phyloP scores from a whole-genome alignment of 30 jellyfish, hydroid and myxozoan species.

The Phacellophora camtschatica region DNA sequence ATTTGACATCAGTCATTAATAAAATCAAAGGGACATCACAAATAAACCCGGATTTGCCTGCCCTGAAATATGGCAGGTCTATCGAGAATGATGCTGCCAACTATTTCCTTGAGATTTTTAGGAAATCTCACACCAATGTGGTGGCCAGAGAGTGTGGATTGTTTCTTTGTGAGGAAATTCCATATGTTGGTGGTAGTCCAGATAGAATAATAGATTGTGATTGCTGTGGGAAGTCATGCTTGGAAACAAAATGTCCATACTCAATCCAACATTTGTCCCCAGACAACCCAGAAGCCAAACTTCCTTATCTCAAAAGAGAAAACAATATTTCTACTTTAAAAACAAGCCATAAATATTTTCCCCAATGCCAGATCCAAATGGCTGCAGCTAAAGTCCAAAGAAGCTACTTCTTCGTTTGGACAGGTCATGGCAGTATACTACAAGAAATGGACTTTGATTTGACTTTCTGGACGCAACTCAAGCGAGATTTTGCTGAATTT shows the following conservation, averaged over 20 bases:
- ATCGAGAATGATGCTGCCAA: constrained; percentile 25
- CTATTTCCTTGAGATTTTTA: neutral
- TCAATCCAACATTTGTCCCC: neutral
- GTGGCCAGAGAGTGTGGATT: constrained; percentile 8
- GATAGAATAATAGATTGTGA: constrained; percentile 49
- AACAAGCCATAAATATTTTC: neutral
- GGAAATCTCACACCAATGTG: neutral
- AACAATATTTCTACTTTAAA: neutral
- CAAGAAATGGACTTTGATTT: neutral
- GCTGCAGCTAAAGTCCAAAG: neutral
- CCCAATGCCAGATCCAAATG: constrained; percentile 55
- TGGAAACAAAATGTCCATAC: constrained; percentile 61
- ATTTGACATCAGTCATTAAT: constrained; percentile 1
- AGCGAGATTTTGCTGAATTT: neutral
- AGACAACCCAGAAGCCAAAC: neutral
- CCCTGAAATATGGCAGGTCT: constrained; percentile 55
- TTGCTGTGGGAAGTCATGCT: constrained; percentile 58
- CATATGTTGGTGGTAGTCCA: constrained; percentile 73
- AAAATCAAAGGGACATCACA: constrained; percentile 10
- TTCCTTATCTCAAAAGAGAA: neutral
- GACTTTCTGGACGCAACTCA: neutral
- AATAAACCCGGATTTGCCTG: constrained; percentile 68
- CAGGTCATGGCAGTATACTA: neutral
- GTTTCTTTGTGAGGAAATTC: constrained; percentile 17
- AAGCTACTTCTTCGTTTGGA: constrained; percentile 41